Conservation (phyloP, 2,888 invertebrate species). For the Patella pellucida region DNA sequence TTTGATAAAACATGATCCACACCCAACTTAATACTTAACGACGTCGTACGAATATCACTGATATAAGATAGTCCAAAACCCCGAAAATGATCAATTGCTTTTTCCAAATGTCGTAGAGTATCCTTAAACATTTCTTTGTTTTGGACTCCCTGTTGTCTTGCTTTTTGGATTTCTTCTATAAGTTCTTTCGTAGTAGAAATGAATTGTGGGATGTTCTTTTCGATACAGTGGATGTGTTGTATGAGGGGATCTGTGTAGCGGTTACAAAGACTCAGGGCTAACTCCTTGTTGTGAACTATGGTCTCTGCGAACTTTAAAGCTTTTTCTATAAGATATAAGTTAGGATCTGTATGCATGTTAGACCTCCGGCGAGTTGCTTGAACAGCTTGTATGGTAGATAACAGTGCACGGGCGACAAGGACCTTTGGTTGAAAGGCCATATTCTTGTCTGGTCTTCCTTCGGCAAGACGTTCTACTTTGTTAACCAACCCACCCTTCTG, state of each 20-base stretch:
- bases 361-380: not conserved
- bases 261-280: not conserved
- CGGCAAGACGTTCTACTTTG: not conserved
- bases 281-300: not conserved
- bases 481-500: not conserved
- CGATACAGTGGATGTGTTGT: not conserved
- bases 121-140: constrained; percentile 39
- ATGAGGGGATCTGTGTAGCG: not conserved
- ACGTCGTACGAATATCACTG: constrained; percentile 11
- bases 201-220: constrained; percentile 39
- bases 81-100: constrained; percentile 37
- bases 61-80: constrained; percentile 48
- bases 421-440: not conserved
- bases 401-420: not conserved
- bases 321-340: constrained; percentile 6
- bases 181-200: constrained; percentile 47
- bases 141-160: constrained; percentile 32
- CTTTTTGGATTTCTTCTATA: constrained; percentile 42
- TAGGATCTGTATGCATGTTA: not conserved
- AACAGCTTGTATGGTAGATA: not conserved
- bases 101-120: constrained; percentile 46
- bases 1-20: not conserved
- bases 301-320: not conserved
- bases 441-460: not conserved
- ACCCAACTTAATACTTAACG: not conserved